Evolutionary conservation across 1,140 invertebrate species (phyloP).

Genomic region (Macrosteles quadrilineatus): DNA sequence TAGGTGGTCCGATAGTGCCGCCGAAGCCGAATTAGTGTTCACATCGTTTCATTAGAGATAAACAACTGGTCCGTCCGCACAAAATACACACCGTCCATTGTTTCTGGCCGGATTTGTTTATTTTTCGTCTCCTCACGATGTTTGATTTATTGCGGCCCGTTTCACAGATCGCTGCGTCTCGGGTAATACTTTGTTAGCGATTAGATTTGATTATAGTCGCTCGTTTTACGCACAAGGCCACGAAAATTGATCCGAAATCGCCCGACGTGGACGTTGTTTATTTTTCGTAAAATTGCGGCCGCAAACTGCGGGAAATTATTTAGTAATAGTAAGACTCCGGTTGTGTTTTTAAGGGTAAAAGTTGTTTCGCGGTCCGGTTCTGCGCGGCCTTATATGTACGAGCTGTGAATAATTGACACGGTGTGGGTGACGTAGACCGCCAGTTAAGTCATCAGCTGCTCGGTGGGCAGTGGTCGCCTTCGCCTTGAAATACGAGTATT

Average conservation of each 20-base stretch:
- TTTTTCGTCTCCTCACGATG: conserved; percentile 20
- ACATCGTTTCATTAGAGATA: conserved; percentile 27
- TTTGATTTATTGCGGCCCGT: conserved; percentile 10
- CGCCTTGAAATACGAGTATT: no score
- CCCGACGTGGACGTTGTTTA: neutral
- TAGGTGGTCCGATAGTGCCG: conserved; percentile 19
- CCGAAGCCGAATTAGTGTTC: conserved; percentile 24
- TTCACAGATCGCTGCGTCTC: conserved; percentile 13
- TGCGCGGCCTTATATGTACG: no score
- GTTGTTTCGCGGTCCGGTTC: no score
- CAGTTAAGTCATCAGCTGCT: no score
- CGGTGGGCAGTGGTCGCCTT: no score
- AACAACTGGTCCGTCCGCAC: conserved; percentile 19
- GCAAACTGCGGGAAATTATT: no score
- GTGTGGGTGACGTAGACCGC: no score
- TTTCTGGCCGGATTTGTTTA: conserved; percentile 16
- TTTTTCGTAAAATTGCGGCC: conserved; percentile 13
- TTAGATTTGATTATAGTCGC: conserved; percentile 18
- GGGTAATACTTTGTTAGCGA: conserved; percentile 11
- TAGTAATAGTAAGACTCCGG: no score
- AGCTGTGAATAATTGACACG: no score
- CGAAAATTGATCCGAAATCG: neutral
- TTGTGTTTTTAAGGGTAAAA: no score
- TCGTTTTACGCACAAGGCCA: neutral
- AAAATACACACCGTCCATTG: conserved; percentile 11